A percentile compares a stretch with the other conserved stretches of the same genome.
phyloP scores from a whole-genome alignment of 2,113 vertebrate species.

The Oreochromis aureus region DNA sequence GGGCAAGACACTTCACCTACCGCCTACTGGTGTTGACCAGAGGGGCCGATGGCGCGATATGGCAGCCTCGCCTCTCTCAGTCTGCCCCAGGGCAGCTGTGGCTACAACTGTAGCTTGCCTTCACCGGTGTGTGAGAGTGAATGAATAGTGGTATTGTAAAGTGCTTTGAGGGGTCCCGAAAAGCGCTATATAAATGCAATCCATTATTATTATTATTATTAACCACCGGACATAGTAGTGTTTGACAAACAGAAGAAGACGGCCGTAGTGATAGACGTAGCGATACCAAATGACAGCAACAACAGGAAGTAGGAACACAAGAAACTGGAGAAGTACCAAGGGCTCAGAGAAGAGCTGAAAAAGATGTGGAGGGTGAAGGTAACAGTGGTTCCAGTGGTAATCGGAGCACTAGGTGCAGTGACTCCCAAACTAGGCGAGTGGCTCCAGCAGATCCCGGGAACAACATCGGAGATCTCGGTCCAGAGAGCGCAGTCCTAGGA shows the following conservation, averaged over 20 bases:
- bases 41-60: no score
- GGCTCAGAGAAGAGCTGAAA: background rate
- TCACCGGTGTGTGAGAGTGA: no score
- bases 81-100: no score
- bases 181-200: no score
- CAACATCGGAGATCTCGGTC: background rate
- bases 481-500: background rate
- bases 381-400: background rate
- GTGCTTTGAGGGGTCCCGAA: no score
- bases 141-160: no score
- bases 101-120: no score
- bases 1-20: no score
- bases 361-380: background rate
- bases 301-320: background rate
- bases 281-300: background rate
- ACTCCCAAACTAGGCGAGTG: background rate
- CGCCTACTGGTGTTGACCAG: no score
- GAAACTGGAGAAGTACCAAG: background rate
- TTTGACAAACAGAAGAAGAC: background rate
- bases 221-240: background rate
- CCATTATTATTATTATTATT: background rate
- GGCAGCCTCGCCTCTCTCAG: no score
- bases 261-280: background rate
- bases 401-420: background rate
- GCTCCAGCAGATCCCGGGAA: background rate